These are phyloP conservation scores for Poeciliopsis retropinna DNA, from an alignment of 2,113 vertebrate genomes.

Conservation along the genomic window DNA sequence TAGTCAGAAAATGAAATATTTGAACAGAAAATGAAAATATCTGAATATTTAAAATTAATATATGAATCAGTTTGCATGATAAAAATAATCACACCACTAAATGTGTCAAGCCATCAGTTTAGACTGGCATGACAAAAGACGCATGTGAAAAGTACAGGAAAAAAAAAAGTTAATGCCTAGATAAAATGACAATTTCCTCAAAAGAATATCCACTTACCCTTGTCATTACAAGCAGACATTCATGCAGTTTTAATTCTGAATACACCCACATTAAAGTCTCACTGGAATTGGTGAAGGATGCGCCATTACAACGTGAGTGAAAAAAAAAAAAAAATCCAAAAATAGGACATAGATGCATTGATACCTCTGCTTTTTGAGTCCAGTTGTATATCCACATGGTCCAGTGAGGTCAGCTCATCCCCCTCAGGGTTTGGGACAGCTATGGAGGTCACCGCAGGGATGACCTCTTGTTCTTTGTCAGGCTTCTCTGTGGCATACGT, in stretches of 20 bases:
- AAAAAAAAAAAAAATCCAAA: constrained; percentile 12
- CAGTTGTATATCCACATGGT: constrained; percentile 67
- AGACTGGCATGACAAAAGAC: neutral
- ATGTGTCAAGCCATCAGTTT: neutral
- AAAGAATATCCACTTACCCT: neutral
- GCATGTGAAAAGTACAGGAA: neutral
- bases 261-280: neutral
- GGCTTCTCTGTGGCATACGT: constrained; percentile 72
- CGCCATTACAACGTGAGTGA: neutral
- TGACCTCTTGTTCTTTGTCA: constrained; percentile 79
- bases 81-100: neutral
- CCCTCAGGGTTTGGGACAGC: constrained; percentile 65
- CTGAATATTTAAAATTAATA: too few relatives aligned
- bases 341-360: neutral
- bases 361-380: constrained; percentile 71
- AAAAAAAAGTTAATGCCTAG: neutral
- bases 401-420: constrained; percentile 64
- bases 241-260: constrained; percentile 5
- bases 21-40: too few relatives aligned
- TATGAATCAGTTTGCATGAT: neutral
- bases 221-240: neutral
- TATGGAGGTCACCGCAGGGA: constrained; percentile 73
- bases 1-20: neutral
- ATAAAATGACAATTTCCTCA: neutral
- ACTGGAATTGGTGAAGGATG: neutral